Percentiles rank a stretch among this genome's conserved stretches.
These are phyloP conservation scores for Fregetta grallaria DNA, from an alignment of 2,113 vertebrate genomes.

Conservation along the genomic window DNA sequence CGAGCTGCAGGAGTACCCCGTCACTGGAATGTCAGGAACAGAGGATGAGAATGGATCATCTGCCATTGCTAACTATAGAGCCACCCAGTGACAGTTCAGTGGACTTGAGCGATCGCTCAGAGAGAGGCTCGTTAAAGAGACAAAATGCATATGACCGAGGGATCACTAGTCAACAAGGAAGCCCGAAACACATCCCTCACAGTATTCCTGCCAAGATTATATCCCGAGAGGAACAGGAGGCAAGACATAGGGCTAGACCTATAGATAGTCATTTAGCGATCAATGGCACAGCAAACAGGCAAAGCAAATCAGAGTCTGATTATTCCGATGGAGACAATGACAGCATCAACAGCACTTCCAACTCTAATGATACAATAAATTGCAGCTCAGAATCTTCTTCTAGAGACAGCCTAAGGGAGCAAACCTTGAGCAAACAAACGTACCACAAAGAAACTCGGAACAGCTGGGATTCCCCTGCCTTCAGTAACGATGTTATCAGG, in stretches of 20 bases:
- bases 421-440: slow-evolving; percentile 94
- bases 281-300: slow-evolving; percentile 89
- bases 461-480: slow-evolving; percentile 98
- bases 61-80: slow-evolving; percentile 92
- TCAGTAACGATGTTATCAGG: slow-evolving; percentile 95
- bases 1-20: slow-evolving; percentile 91
- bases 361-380: slow-evolving; percentile 97
- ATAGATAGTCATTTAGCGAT: slow-evolving; percentile 91
- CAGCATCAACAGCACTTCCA: slow-evolving; percentile 97
- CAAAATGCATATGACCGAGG: slow-evolving; percentile 84
- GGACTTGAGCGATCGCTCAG: slow-evolving; percentile 92
- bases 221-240: slow-evolving; percentile 82
- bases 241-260: slow-evolving; percentile 81
- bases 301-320: slow-evolving; percentile 96
- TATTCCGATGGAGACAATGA: slow-evolving; percentile 96
- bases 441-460: slow-evolving; percentile 98
- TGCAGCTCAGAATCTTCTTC: slow-evolving; percentile 97
- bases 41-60: slow-evolving; percentile 85
- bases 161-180: slow-evolving; percentile 83
- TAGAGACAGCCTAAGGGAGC: slow-evolving; percentile 92
- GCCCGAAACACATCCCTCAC: slow-evolving; percentile 87
- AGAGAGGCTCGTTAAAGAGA: slow-evolving; percentile 87
- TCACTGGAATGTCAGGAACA: slow-evolving; percentile 90
- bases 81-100: slow-evolving; percentile 95
- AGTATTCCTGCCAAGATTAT: slow-evolving; percentile 80